phyloP scores from a whole-genome alignment of 92 coral and sea anemone genomes.

The Bergia sp. region DNA sequence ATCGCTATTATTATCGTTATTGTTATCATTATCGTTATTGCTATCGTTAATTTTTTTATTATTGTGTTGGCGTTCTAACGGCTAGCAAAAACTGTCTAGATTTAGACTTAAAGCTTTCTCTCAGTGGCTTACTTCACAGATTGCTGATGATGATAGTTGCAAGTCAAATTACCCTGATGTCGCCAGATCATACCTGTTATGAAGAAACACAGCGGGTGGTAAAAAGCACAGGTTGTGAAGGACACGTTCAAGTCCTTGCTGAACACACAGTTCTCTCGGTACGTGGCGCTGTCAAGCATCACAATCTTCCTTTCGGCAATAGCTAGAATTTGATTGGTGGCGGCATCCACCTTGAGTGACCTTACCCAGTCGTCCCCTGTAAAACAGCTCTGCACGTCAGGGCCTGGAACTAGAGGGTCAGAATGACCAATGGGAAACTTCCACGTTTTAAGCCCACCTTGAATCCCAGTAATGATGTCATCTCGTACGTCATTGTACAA shows the following conservation, averaged over 20 bases:
- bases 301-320: constrained; percentile 82
- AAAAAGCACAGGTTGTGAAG: constrained; percentile 88
- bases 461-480: constrained; percentile 83
- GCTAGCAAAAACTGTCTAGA: background rate
- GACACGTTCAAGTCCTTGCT: constrained; percentile 73
- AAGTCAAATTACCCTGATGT: background rate
- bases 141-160: background rate
- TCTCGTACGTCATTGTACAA: constrained; percentile 83
- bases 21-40: background rate
- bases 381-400: constrained; percentile 71
- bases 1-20: background rate
- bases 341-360: constrained; percentile 69
- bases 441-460: constrained; percentile 95
- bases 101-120: too few relatives aligned
- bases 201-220: constrained; percentile 86
- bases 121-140: background rate
- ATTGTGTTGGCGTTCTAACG: background rate
- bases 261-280: constrained; percentile 69
- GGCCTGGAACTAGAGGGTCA: constrained; percentile 87
- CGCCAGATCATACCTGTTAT: constrained; percentile 68
- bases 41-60: background rate
- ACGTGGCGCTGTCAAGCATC: constrained; percentile 64
- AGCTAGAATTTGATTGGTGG: constrained; percentile 75
- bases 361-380: constrained; percentile 84
- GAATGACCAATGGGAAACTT: constrained; percentile 88